Conservation (phyloP, 2,888 invertebrate genomes). For the Octonoba sinensis region DNA sequence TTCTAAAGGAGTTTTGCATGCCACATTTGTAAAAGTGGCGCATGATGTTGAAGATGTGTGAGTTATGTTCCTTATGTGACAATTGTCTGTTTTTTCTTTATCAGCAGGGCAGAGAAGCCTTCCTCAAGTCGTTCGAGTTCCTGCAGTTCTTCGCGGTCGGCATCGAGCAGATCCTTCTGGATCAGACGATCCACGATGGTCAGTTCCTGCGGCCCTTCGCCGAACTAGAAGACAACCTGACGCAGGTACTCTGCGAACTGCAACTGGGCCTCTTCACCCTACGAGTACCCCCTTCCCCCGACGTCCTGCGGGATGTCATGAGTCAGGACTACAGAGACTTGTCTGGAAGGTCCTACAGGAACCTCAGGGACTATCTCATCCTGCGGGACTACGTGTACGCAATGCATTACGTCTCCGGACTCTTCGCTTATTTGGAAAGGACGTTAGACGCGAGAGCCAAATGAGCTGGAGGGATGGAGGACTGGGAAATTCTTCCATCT, state of each 20-base stretch:
- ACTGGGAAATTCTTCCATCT: conserved; percentile 5
- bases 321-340: conserved; percentile 70
- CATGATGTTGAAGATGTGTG: not conserved
- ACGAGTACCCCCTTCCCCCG: conserved; percentile 73
- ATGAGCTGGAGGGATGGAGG: not conserved
- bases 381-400: conserved; percentile 78
- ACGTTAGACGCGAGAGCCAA: conserved; percentile 10
- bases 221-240: conserved; percentile 76
- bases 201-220: conserved; percentile 75
- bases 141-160: conserved; percentile 82
- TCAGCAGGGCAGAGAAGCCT: conserved; percentile 63
- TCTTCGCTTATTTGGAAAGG: conserved; percentile 68
- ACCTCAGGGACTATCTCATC: conserved; percentile 77
- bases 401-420: conserved; percentile 75
- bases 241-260: conserved; percentile 79
- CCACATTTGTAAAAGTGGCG: too few species aligned
- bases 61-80: not conserved
- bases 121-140: conserved; percentile 78
- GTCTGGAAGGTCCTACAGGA: conserved; percentile 71
- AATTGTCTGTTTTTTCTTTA: not conserved
- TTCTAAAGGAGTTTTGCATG: too few species aligned
- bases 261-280: conserved; percentile 76
- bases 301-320: conserved; percentile 71
- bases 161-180: conserved; percentile 78
- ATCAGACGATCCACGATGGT: conserved; percentile 75